Percentiles rank a stretch among this genome's conserved stretches.
phyloP scores from a whole-genome alignment of 1,140 invertebrate genomes.

The Danaus melanippus region DNA sequence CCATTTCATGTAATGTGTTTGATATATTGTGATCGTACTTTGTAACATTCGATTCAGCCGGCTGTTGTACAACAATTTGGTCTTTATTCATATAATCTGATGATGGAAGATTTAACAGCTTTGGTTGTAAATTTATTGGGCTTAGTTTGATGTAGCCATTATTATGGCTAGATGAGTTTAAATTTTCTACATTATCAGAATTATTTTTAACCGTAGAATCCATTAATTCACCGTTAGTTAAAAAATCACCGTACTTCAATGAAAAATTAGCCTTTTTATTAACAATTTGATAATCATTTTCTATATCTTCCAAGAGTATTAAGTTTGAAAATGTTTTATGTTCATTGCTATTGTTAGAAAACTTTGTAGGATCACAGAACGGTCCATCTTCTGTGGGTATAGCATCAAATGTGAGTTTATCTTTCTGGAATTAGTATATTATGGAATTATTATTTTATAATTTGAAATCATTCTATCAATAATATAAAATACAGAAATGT shows the following conservation, averaged over 20 bases:
- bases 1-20: too few relatives aligned
- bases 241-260: slow-evolving; percentile 56
- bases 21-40: too few relatives aligned
- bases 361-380: slow-evolving; percentile 44
- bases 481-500: too few relatives aligned
- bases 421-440: slow-evolving; percentile 47
- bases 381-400: slow-evolving; percentile 57
- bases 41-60: too few relatives aligned
- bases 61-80: too few relatives aligned
- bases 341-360: slow-evolving; percentile 19
- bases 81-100: background rate
- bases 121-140: too few relatives aligned
- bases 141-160: too few relatives aligned
- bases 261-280: slow-evolving; percentile 55
- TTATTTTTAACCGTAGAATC: slow-evolving; percentile 20
- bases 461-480: background rate
- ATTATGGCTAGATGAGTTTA: too few relatives aligned
- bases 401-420: slow-evolving; percentile 52
- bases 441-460: background rate
- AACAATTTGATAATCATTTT: slow-evolving; percentile 39
- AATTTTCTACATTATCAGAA: slow-evolving; percentile 12
- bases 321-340: slow-evolving; percentile 25
- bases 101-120: background rate
- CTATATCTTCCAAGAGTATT: slow-evolving; percentile 46
- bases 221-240: slow-evolving; percentile 44